A percentile compares a stretch with the other conserved stretches of the same genome.
These are phyloP conservation scores for Sus scrofa DNA, from an alignment of 2,113 vertebrate genomes.

Conservation along the genomic window DNA sequence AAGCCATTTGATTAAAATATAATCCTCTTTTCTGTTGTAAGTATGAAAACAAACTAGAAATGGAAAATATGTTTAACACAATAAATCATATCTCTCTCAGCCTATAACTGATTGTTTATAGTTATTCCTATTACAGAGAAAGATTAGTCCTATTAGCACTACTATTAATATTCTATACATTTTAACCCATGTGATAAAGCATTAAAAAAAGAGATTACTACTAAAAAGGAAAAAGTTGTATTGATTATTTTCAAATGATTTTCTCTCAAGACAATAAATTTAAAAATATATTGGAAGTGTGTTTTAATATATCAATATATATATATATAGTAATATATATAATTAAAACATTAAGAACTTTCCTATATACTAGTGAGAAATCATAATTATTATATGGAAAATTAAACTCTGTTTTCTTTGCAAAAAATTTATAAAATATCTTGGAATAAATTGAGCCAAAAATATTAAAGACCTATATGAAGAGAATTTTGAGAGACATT, in stretches of 20 bases:
- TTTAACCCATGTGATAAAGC: conserved; percentile 46
- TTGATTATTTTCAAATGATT: conserved; percentile 1
- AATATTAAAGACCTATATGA: not conserved
- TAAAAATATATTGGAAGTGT: not conserved
- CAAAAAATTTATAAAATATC: conserved; percentile 9
- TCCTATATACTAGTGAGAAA: not conserved
- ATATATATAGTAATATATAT: too few relatives aligned
- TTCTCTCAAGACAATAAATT: not conserved
- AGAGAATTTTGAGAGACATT: not conserved
- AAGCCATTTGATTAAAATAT: conserved; percentile 50
- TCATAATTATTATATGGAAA: not conserved
- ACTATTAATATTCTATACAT: conserved; percentile 19
- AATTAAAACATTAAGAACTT: conserved; percentile 12
- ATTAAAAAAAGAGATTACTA: not conserved
- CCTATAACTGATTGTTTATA: not conserved
- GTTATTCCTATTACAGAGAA: conserved; percentile 15
- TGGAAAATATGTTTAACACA: conserved; percentile 15
- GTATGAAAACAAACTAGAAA: not conserved
- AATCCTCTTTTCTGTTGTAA: not conserved
- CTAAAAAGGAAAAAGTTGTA: not conserved
- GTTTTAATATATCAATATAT: conserved; percentile 17
- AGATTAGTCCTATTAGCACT: not conserved
- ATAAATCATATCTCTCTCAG: not conserved
- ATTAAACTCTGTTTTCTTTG: not conserved
- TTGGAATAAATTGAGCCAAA: not conserved